phyloP scores from a whole-genome alignment of 64 coral and sea anemone genomes.

The Montipora capricornis region DNA sequence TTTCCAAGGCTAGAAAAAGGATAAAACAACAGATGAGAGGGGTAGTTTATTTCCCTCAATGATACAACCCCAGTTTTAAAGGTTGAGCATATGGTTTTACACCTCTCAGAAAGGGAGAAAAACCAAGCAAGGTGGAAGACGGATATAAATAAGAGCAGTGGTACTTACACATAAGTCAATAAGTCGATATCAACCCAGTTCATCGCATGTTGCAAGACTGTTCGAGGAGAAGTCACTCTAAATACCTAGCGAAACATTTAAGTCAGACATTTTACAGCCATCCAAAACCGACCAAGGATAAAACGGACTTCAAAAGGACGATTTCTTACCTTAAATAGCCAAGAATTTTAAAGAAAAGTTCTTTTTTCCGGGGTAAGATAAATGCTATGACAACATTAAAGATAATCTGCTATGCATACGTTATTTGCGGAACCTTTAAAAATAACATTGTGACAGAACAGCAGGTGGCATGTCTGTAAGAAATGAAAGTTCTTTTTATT shows the following conservation, averaged over 20 bases:
- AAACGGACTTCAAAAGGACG: too few relatives aligned
- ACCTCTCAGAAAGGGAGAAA: too few relatives aligned
- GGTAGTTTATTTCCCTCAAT: too few relatives aligned
- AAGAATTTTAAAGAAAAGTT: not conserved
- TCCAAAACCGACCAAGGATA: not conserved
- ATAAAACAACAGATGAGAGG: too few relatives aligned
- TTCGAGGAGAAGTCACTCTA: slow-evolving; percentile 3
- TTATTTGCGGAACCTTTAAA: slow-evolving; percentile 26
- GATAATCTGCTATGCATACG: slow-evolving; percentile 58
- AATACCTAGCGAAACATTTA: not conserved
- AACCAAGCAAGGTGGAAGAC: not conserved
- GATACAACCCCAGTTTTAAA: too few relatives aligned
- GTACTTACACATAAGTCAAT: slow-evolving; percentile 16
- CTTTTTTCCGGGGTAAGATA: not conserved
- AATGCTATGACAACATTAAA: not conserved
- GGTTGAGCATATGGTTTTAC: too few relatives aligned
- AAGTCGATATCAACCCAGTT: not conserved
- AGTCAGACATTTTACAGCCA: not conserved
- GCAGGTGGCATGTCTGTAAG: slow-evolving; percentile 21
- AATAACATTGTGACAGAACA: slow-evolving; percentile 26
- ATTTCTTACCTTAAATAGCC: slow-evolving; percentile 35
- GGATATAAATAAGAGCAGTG: not conserved
- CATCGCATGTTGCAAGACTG: slow-evolving; percentile 13
- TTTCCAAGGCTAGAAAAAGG: too few relatives aligned
- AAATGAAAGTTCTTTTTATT: slow-evolving; percentile 21